These are phyloP conservation scores for Neuroscelio doddi DNA, from an alignment of 2,888 invertebrate species.

Conservation along the genomic window DNA sequence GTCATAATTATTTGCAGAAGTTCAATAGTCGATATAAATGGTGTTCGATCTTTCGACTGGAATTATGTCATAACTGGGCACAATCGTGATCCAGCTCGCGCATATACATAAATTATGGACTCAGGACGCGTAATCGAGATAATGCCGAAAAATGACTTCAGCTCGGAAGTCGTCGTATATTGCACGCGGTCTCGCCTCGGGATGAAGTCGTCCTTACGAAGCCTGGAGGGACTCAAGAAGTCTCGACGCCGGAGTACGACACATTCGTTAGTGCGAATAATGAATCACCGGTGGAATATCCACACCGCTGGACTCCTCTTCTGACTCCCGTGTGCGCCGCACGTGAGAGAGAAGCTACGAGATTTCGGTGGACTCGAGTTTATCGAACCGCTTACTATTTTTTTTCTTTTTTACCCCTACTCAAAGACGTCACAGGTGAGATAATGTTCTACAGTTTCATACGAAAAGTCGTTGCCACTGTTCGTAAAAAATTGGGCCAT, in stretches of 20 bases:
- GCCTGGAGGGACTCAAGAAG: constrained; percentile 23
- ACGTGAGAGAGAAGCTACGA: background rate
- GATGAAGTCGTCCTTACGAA: constrained; percentile 58
- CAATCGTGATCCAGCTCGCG: constrained; percentile 45
- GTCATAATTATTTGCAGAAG: too few relatives aligned
- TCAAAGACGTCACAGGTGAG: constrained; percentile 1
- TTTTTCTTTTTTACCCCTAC: constrained; percentile 1
- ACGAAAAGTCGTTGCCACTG: background rate
- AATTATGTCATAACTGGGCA: constrained; percentile 61
- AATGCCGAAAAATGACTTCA: constrained; percentile 65
- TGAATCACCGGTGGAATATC: constrained; percentile 57
- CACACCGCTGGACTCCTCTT: constrained; percentile 31
- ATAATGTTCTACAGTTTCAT: background rate
- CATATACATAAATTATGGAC: constrained; percentile 62
- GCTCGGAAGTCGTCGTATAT: constrained; percentile 52
- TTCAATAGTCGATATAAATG: too few relatives aligned
- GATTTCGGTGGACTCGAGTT: background rate
- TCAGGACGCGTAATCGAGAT: constrained; percentile 61
- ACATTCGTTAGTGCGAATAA: constrained; percentile 65
- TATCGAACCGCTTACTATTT: constrained; percentile 18
- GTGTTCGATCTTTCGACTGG: constrained; percentile 40
- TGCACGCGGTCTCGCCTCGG: constrained; percentile 21
- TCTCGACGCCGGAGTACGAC: constrained; percentile 37
- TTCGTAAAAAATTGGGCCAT: constrained; percentile 26
- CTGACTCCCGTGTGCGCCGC: constrained; percentile 4